Conservation (phyloP, 92 coral and sea anemone genomes). For the Parazoanthus atlanticus region DNA sequence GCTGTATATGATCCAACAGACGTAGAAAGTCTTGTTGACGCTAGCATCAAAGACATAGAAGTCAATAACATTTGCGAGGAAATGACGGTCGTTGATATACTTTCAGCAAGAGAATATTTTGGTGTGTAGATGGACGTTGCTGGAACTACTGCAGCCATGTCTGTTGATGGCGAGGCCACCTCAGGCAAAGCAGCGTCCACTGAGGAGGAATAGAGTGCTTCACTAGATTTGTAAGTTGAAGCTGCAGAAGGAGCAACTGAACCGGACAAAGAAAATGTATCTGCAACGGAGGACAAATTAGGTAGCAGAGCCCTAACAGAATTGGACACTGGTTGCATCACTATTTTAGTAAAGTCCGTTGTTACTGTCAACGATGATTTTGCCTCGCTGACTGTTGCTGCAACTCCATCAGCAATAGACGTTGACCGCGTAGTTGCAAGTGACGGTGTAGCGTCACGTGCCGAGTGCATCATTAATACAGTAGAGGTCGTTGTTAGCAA, state of each 20-base stretch:
- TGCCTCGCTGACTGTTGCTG: neutral
- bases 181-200: neutral
- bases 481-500: too few relatives aligned
- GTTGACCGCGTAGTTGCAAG: neutral
- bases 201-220: neutral
- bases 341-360: neutral
- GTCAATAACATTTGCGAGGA: neutral
- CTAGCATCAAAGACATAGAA: neutral
- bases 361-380: too few relatives aligned
- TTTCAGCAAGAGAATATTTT: neutral
- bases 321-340: neutral
- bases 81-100: neutral
- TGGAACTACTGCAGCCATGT: neutral
- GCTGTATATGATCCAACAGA: neutral
- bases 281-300: neutral
- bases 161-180: neutral
- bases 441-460: neutral
- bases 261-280: neutral
- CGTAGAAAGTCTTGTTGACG: neutral
- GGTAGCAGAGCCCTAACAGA: neutral
- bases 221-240: neutral
- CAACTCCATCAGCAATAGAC: neutral
- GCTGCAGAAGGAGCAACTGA: neutral
- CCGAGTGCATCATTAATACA: too few relatives aligned
- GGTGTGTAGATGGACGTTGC: neutral